These are phyloP conservation scores for Crotalus helleri DNA, from an alignment of 2,113 vertebrate genomes.

Conservation along the genomic window DNA sequence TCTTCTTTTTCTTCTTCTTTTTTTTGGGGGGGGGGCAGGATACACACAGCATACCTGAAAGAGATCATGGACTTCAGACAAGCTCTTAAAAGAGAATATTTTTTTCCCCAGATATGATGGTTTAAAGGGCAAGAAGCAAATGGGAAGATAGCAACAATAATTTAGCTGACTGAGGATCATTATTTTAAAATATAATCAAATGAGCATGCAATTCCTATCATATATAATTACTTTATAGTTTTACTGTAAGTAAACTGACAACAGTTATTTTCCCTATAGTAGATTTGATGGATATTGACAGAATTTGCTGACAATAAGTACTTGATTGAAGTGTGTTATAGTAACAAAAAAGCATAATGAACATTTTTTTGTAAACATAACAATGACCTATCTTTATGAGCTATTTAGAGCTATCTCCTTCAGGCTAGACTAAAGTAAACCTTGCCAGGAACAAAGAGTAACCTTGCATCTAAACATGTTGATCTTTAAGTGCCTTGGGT, in stretches of 20 bases:
- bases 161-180: background rate
- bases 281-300: background rate
- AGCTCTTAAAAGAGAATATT: background rate
- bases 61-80: background rate
- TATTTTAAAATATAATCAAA: background rate
- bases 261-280: background rate
- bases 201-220: background rate
- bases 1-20: background rate
- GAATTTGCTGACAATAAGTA: background rate
- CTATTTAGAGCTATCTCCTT: background rate
- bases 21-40: no score
- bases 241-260: background rate
- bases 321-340: background rate
- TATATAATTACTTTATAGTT: background rate
- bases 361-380: background rate
- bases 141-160: background rate
- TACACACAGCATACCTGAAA: background rate
- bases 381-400: background rate
- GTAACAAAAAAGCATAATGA: background rate
- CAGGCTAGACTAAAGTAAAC: background rate
- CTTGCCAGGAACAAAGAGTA: background rate
- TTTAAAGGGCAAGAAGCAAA: background rate
- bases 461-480: background rate
- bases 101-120: background rate
- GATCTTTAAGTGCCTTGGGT: background rate